phyloP scores from a whole-genome alignment of 2,888 invertebrate genomes.

The Lepidocyrtoides sp. region DNA sequence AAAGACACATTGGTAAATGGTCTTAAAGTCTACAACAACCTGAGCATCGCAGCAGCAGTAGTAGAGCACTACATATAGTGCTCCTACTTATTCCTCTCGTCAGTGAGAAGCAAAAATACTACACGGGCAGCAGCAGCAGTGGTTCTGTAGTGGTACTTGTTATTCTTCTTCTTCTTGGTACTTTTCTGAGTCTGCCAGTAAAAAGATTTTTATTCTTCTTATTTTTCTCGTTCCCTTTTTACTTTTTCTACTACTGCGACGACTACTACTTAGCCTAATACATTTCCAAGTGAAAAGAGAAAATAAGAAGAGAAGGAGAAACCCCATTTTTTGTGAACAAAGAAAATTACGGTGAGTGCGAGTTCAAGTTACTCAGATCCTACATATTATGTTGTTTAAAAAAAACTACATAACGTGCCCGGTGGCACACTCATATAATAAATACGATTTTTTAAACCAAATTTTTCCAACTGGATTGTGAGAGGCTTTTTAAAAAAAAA shows the following conservation, averaged over 20 bases:
- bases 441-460: neutral
- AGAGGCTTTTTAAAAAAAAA: neutral
- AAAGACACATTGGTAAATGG: conserved; percentile 53
- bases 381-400: neutral
- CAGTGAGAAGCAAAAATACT: conserved; percentile 37
- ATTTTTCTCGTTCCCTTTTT: conserved; percentile 29
- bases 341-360: conserved; percentile 32
- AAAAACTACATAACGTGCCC: neutral
- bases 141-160: conserved; percentile 52
- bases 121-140: conserved; percentile 27
- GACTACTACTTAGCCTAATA: too few relatives aligned
- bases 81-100: conserved; percentile 43
- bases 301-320: conserved; percentile 12
- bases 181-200: conserved; percentile 38
- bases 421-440: neutral
- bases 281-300: conserved; percentile 27
- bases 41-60: conserved; percentile 37
- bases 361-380: neutral
- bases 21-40: conserved; percentile 43
- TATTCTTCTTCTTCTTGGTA: conserved; percentile 6
- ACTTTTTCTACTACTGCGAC: too few relatives aligned
- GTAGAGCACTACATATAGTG: conserved; percentile 29
- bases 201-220: neutral
- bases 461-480: neutral
- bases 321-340: neutral